Evolutionary conservation across 2,888 invertebrate species (phyloP).

Genomic region (Netelia fuscicornis): DNA sequence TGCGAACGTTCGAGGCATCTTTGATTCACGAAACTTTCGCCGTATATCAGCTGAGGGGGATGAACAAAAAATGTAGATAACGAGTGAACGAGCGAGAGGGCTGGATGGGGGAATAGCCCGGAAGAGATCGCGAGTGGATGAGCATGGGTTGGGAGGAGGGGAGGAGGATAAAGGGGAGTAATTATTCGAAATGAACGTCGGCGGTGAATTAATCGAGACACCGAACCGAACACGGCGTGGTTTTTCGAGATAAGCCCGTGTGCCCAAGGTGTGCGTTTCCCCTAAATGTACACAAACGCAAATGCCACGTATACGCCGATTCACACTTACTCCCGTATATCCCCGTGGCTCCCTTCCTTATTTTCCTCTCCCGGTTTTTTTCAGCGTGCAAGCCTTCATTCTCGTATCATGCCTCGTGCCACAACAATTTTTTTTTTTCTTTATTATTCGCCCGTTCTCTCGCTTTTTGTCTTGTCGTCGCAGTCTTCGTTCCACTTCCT

Average conservation of each 20-base stretch:
- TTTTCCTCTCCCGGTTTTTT: conserved; percentile 33
- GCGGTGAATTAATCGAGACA: conserved; percentile 58
- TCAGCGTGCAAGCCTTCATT: not conserved
- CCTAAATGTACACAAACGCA: conserved; percentile 16
- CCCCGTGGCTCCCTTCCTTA: not conserved
- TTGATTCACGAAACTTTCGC: conserved; percentile 12
- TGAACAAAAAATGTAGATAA: conserved; percentile 29
- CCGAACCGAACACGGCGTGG: conserved; percentile 50
- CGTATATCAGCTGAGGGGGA: conserved; percentile 9
- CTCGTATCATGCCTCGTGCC: conserved; percentile 17
- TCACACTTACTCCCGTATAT: not conserved
- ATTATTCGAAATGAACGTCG: conserved; percentile 61
- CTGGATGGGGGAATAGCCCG: not conserved
- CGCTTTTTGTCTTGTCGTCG: conserved; percentile 10
- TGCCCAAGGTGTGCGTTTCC: conserved; percentile 41
- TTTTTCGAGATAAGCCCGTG: conserved; percentile 67
- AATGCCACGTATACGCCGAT: conserved; percentile 11
- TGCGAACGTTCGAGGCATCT: not conserved
- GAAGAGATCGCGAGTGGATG: conserved; percentile 30
- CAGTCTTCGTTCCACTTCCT: conserved; percentile 29
- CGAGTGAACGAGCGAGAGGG: conserved; percentile 8
- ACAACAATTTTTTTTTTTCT: conserved; percentile 29
- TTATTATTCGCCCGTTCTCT: conserved; percentile 15
- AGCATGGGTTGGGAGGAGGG: conserved; percentile 6
- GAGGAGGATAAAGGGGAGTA: conserved; percentile 48